Percentiles rank a stretch among this genome's conserved stretches.
Evolutionary conservation across 2,113 vertebrate species (phyloP).

Genomic region (Gymnobelideus leadbeateri): DNA sequence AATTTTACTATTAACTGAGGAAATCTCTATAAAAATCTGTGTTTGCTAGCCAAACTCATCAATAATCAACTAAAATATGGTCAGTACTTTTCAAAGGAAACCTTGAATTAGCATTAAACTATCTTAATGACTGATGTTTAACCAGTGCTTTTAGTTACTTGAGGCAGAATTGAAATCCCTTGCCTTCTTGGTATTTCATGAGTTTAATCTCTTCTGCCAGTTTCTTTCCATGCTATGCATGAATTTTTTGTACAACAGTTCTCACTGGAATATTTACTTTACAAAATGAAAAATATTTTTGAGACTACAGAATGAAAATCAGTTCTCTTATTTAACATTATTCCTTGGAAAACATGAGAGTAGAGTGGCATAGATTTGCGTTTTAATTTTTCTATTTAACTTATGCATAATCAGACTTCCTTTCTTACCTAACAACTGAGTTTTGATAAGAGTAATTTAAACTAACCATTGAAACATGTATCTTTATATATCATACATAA

Average conservation of each 20-base stretch:
- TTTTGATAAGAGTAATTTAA: too few species aligned
- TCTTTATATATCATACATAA: too few species aligned
- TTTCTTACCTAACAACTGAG: too few species aligned
- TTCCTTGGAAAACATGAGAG: constrained; percentile 21
- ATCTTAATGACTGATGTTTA: constrained; percentile 73
- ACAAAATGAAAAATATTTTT: constrained; percentile 21
- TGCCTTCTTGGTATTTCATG: constrained; percentile 49
- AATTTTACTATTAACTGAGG: too few species aligned
- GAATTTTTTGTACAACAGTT: constrained; percentile 56
- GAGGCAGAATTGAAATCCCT: constrained; percentile 66
- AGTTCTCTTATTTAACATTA: constrained; percentile 16
- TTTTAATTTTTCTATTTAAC: constrained; percentile 31
- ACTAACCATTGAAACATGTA: too few species aligned
- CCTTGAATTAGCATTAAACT: constrained; percentile 45
- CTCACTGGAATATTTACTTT: constrained; percentile 31
- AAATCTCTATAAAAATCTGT: too few species aligned
- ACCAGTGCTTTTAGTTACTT: constrained; percentile 65
- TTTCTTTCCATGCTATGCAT: constrained; percentile 53
- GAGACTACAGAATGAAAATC: constrained; percentile 22
- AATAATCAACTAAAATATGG: too few species aligned
- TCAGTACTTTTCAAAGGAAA: neutral
- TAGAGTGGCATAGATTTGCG: neutral
- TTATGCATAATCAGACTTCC: too few species aligned
- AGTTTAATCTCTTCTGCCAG: constrained; percentile 69
- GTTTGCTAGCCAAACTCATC: too few species aligned